Evolutionary conservation across 2,113 vertebrate genomes (phyloP).

Genomic region (Ophthalmotilapia sp.): DNA sequence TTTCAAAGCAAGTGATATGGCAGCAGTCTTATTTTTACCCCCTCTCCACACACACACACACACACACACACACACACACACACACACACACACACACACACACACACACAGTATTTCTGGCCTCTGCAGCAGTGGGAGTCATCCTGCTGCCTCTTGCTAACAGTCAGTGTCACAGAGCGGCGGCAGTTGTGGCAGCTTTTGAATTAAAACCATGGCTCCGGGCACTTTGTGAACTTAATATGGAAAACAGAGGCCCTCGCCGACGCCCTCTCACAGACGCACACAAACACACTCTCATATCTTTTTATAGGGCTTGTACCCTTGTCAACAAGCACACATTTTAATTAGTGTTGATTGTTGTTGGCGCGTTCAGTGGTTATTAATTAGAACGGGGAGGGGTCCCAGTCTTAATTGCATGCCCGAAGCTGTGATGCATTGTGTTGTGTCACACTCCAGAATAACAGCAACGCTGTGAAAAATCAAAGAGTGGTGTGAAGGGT

Average conservation of each 20-base stretch:
- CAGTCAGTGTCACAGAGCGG: constrained; percentile 25
- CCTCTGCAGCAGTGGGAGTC: constrained; percentile 13
- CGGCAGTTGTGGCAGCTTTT: neutral
- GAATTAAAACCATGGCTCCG: constrained; percentile 67
- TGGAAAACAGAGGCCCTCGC: constrained; percentile 73
- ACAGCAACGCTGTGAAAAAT: constrained; percentile 49
- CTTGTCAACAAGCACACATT: constrained; percentile 84
- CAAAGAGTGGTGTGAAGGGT: neutral
- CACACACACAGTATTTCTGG: neutral
- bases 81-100: neutral
- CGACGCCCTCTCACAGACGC: neutral
- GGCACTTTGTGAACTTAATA: constrained; percentile 81
- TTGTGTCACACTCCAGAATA: constrained; percentile 72
- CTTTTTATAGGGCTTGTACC: constrained; percentile 80
- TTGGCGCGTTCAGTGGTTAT: constrained; percentile 85
- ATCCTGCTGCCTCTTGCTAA: constrained; percentile 28
- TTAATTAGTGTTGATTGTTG: constrained; percentile 94
- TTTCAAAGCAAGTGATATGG: neutral
- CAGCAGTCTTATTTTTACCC: neutral
- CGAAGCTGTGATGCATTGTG: constrained; percentile 69
- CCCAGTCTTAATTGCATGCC: constrained; percentile 71
- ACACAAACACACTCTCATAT: constrained; percentile 54
- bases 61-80: neutral
- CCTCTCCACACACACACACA: neutral
- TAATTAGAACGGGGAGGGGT: constrained; percentile 80